A percentile compares a stretch with the other conserved stretches of the same genome.
Conservation (phyloP, 2,113 vertebrate species). For the Perca fluviatilis region DNA sequence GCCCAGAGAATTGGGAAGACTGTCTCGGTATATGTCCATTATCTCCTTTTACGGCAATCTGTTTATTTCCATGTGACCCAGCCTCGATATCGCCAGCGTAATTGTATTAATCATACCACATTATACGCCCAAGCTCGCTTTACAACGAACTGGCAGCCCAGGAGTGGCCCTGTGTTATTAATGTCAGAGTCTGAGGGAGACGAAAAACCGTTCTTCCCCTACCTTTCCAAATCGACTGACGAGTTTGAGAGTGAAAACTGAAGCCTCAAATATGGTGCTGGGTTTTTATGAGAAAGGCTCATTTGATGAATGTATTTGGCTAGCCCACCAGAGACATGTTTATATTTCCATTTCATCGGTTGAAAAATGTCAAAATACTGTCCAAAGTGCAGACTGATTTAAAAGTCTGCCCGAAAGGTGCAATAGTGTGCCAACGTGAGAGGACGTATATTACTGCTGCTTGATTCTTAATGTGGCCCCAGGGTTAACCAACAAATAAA, state of each 20-base stretch:
- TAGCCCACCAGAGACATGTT: neutral
- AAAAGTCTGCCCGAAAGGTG: neutral
- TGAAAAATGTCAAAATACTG: neutral
- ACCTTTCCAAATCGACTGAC: conserved; percentile 10
- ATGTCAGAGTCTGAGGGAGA: conserved; percentile 62
- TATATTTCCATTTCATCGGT: neutral
- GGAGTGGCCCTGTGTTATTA: conserved; percentile 56
- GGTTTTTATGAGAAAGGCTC: conserved; percentile 27
- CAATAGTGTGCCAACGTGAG: neutral
- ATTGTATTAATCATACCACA: conserved; percentile 63
- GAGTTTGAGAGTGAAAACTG: conserved; percentile 18
- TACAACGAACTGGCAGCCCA: conserved; percentile 37
- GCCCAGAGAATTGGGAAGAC: neutral
- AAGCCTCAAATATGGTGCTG: conserved; percentile 8
- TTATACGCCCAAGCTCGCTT: conserved; percentile 41
- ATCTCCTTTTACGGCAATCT: neutral
- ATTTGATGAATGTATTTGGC: conserved; percentile 20
- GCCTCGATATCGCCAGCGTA: conserved; percentile 22
- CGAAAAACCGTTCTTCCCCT: conserved; percentile 54
- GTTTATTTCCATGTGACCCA: conserved; percentile 29
- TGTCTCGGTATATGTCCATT: conserved; percentile 2
- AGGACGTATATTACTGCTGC: neutral
- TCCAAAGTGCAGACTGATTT: conserved; percentile 12
- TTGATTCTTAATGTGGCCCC: neutral
- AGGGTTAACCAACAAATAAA: conserved; percentile 1